phyloP scores from a whole-genome alignment of 92 coral and sea anemone species.

The Plumapathes pennacea region DNA sequence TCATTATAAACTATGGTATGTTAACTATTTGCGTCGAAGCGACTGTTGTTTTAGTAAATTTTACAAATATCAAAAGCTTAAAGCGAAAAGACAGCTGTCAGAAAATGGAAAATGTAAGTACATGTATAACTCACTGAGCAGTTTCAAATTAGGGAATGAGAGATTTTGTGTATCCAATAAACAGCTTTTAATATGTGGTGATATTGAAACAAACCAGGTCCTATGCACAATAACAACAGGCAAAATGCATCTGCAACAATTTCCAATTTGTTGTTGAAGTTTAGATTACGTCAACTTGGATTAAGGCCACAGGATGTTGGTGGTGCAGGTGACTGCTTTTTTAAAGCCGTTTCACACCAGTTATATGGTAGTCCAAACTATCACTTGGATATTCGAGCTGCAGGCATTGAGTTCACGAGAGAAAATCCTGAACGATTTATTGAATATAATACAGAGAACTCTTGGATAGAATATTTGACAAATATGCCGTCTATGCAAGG shows the following conservation, averaged over 20 bases:
- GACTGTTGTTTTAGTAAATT: slow-evolving; percentile 10
- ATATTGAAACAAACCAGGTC: slow-evolving; percentile 42
- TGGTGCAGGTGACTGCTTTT: slow-evolving; percentile 37
- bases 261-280: slow-evolving; percentile 23
- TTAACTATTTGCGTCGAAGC: slow-evolving; percentile 6
- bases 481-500: slow-evolving; percentile 40
- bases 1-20: slow-evolving; percentile 7
- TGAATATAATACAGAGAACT: slow-evolving; percentile 17
- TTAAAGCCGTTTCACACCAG: slow-evolving; percentile 47
- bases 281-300: slow-evolving; percentile 15
- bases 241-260: slow-evolving; percentile 2
- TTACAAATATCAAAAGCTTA: background rate
- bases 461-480: slow-evolving; percentile 22
- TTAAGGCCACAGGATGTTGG: slow-evolving; percentile 28
- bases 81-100: background rate
- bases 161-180: slow-evolving; percentile 8
- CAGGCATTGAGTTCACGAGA: slow-evolving; percentile 35
- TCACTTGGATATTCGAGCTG: slow-evolving; percentile 21
- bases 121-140: no score
- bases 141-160: no score
- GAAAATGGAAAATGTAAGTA: no score
- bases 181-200: slow-evolving; percentile 13
- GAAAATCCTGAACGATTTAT: slow-evolving; percentile 37
- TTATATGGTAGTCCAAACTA: slow-evolving; percentile 35
- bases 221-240: slow-evolving; percentile 11